Evolutionary conservation across 2,888 invertebrate species (phyloP).

Genomic region (Limnephilus rhombicus): DNA sequence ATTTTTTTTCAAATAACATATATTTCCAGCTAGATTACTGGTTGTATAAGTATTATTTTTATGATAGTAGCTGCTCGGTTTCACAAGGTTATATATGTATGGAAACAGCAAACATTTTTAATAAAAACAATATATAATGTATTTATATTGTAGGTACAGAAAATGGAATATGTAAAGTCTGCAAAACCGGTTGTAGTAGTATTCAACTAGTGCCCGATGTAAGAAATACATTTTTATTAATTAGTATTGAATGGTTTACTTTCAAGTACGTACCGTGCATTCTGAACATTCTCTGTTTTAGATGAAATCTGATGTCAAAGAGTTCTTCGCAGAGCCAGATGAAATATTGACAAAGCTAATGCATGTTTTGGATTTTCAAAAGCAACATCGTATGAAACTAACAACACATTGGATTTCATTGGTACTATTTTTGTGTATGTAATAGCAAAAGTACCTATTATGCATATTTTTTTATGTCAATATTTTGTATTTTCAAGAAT

Average conservation of each 20-base stretch:
- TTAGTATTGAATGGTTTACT: neutral
- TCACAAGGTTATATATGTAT: neutral
- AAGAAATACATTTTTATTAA: constrained; percentile 66
- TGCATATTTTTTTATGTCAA: neutral
- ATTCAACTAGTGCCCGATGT: constrained; percentile 77
- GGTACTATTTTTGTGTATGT: constrained; percentile 69
- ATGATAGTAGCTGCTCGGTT: neutral
- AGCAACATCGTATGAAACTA: constrained; percentile 74
- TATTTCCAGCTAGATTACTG: neutral
- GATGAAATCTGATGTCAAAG: constrained; percentile 77
- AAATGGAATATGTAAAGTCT: constrained; percentile 74
- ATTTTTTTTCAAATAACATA: neutral
- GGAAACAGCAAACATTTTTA: neutral
- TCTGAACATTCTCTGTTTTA: constrained; percentile 65
- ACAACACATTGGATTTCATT: constrained; percentile 76
- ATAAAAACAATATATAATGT: neutral
- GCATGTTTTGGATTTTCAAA: constrained; percentile 76
- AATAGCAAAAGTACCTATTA: neutral
- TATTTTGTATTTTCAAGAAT: neutral
- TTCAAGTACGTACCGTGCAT: neutral
- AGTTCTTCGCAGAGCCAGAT: constrained; percentile 77
- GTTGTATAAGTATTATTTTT: neutral
- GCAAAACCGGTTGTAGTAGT: constrained; percentile 74
- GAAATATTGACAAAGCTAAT: constrained; percentile 75
- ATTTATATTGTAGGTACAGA: constrained; percentile 70